A percentile compares a stretch with the other conserved stretches of the same genome.
These are phyloP conservation scores for Vireo altiloquus DNA, from an alignment of 2,113 vertebrate genomes.

Conservation along the genomic window DNA sequence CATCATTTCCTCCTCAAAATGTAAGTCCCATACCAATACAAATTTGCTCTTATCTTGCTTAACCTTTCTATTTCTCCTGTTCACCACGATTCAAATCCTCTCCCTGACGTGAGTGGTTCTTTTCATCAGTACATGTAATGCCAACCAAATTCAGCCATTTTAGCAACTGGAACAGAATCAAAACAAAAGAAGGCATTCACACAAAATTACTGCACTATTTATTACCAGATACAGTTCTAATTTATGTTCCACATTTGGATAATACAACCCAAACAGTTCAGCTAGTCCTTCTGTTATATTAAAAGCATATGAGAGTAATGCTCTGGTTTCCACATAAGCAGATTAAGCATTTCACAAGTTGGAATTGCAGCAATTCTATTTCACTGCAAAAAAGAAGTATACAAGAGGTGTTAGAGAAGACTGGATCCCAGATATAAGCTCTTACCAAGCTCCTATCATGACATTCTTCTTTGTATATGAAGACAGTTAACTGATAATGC, in stretches of 20 bases:
- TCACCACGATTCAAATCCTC: conserved; percentile 35
- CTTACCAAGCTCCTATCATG: background rate
- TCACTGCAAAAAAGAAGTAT: background rate
- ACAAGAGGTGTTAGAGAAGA: background rate
- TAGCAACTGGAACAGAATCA: conserved; percentile 30
- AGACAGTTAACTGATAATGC: background rate
- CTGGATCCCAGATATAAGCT: background rate
- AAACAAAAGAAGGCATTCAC: conserved; percentile 30
- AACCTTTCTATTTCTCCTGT: conserved; percentile 19
- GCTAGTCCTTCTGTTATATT: background rate
- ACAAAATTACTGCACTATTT: background rate
- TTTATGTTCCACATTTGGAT: background rate
- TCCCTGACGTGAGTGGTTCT: conserved; percentile 27
- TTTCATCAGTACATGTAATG: conserved; percentile 37
- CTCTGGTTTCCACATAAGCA: background rate
- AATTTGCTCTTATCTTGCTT: conserved; percentile 21
- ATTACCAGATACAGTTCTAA: conserved; percentile 1
- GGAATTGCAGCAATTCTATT: background rate
- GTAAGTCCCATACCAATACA: background rate
- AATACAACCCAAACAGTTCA: conserved; percentile 4
- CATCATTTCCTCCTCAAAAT: background rate
- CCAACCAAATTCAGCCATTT: conserved; percentile 26
- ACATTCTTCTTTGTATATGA: background rate
- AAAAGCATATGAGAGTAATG: background rate
- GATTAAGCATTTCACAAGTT: background rate